These are phyloP conservation scores for Malaclemys terrapin DNA, from an alignment of 2,113 vertebrate species.

Conservation along the genomic window DNA sequence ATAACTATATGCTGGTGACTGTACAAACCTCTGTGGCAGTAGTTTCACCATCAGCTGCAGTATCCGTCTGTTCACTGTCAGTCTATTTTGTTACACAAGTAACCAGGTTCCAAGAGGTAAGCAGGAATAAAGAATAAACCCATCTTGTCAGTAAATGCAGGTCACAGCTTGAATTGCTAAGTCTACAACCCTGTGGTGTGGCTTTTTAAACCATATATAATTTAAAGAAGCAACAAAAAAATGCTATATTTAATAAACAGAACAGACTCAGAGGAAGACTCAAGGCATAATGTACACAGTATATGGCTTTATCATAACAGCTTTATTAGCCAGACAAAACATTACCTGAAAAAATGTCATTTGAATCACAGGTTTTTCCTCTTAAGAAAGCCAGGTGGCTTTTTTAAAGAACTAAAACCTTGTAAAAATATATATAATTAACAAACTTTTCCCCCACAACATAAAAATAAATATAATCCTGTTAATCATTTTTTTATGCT, in stretches of 20 bases:
- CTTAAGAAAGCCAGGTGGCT: conserved; percentile 66
- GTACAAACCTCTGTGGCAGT: conserved; percentile 95
- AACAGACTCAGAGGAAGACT: conserved; percentile 85
- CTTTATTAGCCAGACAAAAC: conserved; percentile 58
- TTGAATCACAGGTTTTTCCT: conserved; percentile 6
- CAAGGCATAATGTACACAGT: conserved; percentile 69
- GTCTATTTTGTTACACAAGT: conserved; percentile 85
- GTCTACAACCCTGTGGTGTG: conserved; percentile 51
- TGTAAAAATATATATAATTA: neutral
- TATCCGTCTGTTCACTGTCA: conserved; percentile 96
- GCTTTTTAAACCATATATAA: conserved; percentile 66
- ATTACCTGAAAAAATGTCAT: conserved; percentile 11
- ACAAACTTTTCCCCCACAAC: conserved; percentile 2
- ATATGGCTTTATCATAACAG: conserved; percentile 54
- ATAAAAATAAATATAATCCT: neutral
- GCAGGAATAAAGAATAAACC: conserved; percentile 87
- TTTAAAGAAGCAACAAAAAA: conserved; percentile 77
- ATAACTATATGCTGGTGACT: neutral
- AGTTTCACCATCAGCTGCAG: conserved; percentile 93
- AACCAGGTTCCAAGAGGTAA: conserved; percentile 81
- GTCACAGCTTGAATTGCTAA: neutral
- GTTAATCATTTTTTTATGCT: neutral
- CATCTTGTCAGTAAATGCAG: conserved; percentile 77
- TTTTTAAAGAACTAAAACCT: conserved; percentile 3
- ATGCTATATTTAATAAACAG: conserved; percentile 75